A percentile compares a stretch with the other conserved stretches of the same genome.
Evolutionary conservation across 2,113 vertebrate species (phyloP).

Genomic region (Psophia crepitans): DNA sequence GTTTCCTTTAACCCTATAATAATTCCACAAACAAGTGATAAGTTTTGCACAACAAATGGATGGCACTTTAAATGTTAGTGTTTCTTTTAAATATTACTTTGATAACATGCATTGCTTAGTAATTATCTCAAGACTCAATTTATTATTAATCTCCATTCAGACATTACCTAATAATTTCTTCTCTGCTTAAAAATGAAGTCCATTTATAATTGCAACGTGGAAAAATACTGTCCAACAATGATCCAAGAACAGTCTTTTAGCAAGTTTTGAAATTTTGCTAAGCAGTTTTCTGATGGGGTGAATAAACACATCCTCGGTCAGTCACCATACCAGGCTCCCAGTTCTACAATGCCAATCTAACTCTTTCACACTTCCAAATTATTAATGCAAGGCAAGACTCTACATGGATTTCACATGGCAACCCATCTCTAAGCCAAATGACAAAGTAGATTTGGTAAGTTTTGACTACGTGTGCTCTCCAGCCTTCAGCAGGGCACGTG

Average conservation of each 20-base stretch:
- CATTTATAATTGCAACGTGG: fast-evolving
- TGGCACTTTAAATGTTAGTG: neutral
- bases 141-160: neutral
- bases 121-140: neutral
- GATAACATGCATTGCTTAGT: neutral
- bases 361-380: neutral
- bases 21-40: neutral
- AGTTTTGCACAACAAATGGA: neutral
- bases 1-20: neutral
- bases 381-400: neutral
- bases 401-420: neutral
- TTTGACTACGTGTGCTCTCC: neutral
- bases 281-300: neutral
- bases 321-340: neutral
- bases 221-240: neutral
- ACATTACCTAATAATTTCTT: neutral
- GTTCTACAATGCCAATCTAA: neutral
- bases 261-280: neutral
- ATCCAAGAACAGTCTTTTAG: neutral
- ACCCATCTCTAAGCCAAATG: neutral
- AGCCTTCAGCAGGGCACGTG: neutral
- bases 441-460: neutral
- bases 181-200: neutral
- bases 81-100: neutral
- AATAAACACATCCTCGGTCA: neutral